Evolutionary conservation across 2,797 vertebrate species (phyloP).

Genomic region (Delichon dasypus): DNA sequence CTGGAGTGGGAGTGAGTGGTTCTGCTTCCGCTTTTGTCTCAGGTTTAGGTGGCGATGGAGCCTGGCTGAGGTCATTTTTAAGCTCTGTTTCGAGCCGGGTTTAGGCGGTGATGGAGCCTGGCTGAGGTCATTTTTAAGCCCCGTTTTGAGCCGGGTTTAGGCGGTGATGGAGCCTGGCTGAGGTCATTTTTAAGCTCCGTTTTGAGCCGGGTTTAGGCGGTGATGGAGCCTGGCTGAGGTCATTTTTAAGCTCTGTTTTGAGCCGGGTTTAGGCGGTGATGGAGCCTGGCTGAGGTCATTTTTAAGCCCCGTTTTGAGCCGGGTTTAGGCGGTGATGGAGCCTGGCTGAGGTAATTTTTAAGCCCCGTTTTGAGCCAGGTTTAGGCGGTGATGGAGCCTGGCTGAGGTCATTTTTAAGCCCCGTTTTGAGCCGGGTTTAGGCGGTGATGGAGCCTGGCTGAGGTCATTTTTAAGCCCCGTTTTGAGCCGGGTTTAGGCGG

Average conservation of each 20-base stretch:
- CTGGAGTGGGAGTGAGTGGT: background rate
- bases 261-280: background rate
- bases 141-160: background rate
- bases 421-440: background rate
- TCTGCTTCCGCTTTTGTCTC: background rate
- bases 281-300: fast-evolving
- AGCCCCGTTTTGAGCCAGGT: background rate
- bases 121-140: background rate
- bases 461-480: background rate
- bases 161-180: too few species aligned
- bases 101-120: fast-evolving
- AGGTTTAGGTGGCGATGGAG: background rate
- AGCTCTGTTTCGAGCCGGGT: background rate
- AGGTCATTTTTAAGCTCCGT: fast-evolving
- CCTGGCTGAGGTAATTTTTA: background rate
- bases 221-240: background rate
- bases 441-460: fast-evolving
- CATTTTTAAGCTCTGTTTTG: background rate
- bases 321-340: fast-evolving
- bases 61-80: fast-evolving
- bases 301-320: background rate
- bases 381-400: too few species aligned
- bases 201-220: fast-evolving
- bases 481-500: background rate
- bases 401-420: fast-evolving